These are phyloP conservation scores for Heterocephalus glaber DNA, from an alignment of 2,113 vertebrate species.

Conservation along the genomic window DNA sequence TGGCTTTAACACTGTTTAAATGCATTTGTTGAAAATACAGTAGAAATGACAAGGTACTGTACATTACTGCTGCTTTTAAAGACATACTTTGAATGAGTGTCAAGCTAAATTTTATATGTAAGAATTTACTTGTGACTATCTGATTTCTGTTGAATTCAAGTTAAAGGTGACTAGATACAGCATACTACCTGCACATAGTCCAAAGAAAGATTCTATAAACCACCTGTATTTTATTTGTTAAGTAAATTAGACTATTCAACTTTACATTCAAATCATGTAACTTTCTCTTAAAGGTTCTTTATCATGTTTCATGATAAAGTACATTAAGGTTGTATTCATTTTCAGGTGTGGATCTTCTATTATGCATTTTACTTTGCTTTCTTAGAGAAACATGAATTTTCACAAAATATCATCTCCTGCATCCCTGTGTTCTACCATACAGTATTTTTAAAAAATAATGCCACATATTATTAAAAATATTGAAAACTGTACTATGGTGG, in stretches of 20 bases:
- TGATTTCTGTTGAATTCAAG: slow-evolving; percentile 18
- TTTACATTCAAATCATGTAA: slow-evolving; percentile 27
- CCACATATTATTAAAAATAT: slow-evolving; percentile 42
- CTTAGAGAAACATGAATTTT: slow-evolving; percentile 37
- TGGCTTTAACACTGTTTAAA: slow-evolving; percentile 36
- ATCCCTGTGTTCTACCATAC: not conserved
- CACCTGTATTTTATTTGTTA: not conserved
- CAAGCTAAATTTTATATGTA: not conserved
- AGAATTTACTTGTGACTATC: slow-evolving; percentile 40
- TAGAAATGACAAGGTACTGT: slow-evolving; percentile 16
- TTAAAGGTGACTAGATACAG: not conserved
- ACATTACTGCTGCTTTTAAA: not conserved
- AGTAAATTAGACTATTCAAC: slow-evolving; percentile 9
- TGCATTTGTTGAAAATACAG: slow-evolving; percentile 29
- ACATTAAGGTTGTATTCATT: slow-evolving; percentile 18
- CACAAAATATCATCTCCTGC: slow-evolving; percentile 38
- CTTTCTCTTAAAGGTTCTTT: not conserved
- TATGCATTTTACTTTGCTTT: slow-evolving; percentile 46
- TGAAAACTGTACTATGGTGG: slow-evolving; percentile 12
- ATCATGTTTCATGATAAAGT: slow-evolving; percentile 31
- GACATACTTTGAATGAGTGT: slow-evolving; percentile 37
- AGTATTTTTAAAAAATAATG: slow-evolving; percentile 40
- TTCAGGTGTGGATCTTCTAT: slow-evolving; percentile 10
- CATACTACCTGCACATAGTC: not conserved
- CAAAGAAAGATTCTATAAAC: not conserved